Conservation (phyloP, 2,113 vertebrate species). For the Brachyhypopomus gauderio region DNA sequence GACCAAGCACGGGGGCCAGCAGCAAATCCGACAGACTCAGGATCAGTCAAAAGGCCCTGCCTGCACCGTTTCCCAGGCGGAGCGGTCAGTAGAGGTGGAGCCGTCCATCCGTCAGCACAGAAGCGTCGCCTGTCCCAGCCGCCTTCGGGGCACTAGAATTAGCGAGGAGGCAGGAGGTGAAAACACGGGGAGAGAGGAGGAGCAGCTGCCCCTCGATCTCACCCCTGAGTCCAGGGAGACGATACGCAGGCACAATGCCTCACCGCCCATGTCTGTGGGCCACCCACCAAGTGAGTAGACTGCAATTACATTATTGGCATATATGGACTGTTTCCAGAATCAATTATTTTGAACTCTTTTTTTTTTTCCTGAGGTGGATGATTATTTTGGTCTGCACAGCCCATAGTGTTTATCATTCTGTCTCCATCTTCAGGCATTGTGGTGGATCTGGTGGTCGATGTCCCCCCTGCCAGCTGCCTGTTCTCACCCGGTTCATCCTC, state of each 20-base stretch:
- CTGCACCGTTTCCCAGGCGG: not conserved
- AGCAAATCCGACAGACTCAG: conserved; percentile 13
- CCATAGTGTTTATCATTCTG: not conserved
- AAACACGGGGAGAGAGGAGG: not conserved
- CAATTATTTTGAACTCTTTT: not conserved
- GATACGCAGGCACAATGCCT: conserved; percentile 3
- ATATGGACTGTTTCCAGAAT: not conserved
- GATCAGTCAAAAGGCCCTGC: conserved; percentile 23
- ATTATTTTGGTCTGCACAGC: not conserved
- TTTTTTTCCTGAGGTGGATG: not conserved
- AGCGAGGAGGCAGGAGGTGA: not conserved
- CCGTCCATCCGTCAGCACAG: not conserved
- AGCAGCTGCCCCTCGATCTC: not conserved
- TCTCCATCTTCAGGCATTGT: conserved; percentile 29
- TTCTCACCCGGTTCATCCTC: not conserved
- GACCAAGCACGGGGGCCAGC: not conserved
- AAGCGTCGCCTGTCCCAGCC: conserved; percentile 1
- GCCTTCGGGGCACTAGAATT: not conserved
- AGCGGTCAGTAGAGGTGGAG: not conserved
- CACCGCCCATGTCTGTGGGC: not conserved
- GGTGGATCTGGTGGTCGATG: conserved; percentile 14
- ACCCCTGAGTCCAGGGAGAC: not conserved
- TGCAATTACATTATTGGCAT: not conserved
- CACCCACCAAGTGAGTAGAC: conserved; percentile 33
- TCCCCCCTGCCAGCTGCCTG: not conserved